Percentiles rank a stretch among this genome's conserved stretches.
Evolutionary conservation across 2,888 invertebrate species (phyloP).

Genomic region (Ichneumoninae sp.): DNA sequence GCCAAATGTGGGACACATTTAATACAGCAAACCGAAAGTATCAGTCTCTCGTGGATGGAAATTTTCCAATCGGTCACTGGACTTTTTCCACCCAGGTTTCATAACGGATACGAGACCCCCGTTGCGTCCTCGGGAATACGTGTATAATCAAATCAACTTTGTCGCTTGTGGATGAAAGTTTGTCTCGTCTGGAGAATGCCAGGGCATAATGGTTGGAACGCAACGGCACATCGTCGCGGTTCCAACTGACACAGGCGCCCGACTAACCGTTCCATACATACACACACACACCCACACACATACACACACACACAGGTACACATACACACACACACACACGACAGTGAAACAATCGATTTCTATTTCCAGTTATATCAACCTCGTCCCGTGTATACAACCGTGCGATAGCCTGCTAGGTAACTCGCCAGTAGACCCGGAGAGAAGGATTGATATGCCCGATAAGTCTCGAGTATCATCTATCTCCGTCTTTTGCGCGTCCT

Average conservation of each 20-base stretch:
- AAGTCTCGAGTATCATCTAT: slow-evolving; percentile 11
- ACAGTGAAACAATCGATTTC: slow-evolving; percentile 65
- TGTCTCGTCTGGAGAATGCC: slow-evolving; percentile 60
- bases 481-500: slow-evolving; percentile 9
- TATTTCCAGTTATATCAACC: slow-evolving; percentile 62
- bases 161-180: slow-evolving; percentile 52
- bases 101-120: slow-evolving; percentile 50
- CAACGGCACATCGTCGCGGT: slow-evolving; percentile 23
- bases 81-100: slow-evolving; percentile 16
- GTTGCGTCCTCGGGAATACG: slow-evolving; percentile 26
- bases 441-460: slow-evolving; percentile 10
- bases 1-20: slow-evolving; percentile 14
- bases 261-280: slow-evolving; percentile 6
- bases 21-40: not conserved
- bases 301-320: too few relatives aligned
- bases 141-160: slow-evolving; percentile 62
- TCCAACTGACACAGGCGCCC: slow-evolving; percentile 20
- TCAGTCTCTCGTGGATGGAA: not conserved
- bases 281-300: not conserved
- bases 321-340: not conserved
- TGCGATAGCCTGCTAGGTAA: slow-evolving; percentile 19
- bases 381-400: slow-evolving; percentile 53
- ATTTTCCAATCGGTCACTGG: not conserved
- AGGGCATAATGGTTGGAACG: slow-evolving; percentile 41
- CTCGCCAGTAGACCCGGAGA: not conserved